Percentiles rank a stretch among this genome's conserved stretches.
phyloP scores from a whole-genome alignment of 2,888 invertebrate species.

The Linnaemya vulpina region DNA sequence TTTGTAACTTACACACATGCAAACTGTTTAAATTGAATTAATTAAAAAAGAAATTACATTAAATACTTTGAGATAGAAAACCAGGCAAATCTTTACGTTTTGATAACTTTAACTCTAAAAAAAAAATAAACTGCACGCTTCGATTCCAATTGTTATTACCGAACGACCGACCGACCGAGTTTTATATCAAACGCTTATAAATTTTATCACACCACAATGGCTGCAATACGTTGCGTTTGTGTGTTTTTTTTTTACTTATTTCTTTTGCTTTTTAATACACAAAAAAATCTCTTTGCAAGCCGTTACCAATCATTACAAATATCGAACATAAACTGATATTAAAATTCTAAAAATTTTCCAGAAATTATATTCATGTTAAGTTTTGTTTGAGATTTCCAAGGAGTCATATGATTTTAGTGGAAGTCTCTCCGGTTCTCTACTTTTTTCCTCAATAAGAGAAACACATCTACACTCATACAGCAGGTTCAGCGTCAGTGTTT shows the following conservation, averaged over 20 bases:
- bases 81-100: conserved; percentile 34
- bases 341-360: conserved; percentile 74
- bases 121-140: not conserved
- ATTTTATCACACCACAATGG: not conserved
- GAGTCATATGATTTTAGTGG: conserved; percentile 6
- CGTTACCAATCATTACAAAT: conserved; percentile 83
- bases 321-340: conserved; percentile 83
- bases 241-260: conserved; percentile 23
- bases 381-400: conserved; percentile 33
- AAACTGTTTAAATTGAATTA: not conserved
- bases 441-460: not conserved
- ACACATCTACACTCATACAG: not conserved
- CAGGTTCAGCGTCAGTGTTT: conserved; percentile 58
- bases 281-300: conserved; percentile 71
- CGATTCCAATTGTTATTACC: conserved; percentile 27
- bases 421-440: not conserved
- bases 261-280: conserved; percentile 12
- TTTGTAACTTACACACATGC: not conserved
- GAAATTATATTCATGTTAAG: conserved; percentile 47
- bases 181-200: conserved; percentile 24
- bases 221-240: conserved; percentile 45
- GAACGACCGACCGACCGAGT: conserved; percentile 63
- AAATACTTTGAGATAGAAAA: too few species aligned
- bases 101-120: not conserved
- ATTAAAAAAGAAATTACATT: too few species aligned